Evolutionary conservation across 2,113 vertebrate species (phyloP).

Genomic region (Hypocryptadius cinnamomeus): DNA sequence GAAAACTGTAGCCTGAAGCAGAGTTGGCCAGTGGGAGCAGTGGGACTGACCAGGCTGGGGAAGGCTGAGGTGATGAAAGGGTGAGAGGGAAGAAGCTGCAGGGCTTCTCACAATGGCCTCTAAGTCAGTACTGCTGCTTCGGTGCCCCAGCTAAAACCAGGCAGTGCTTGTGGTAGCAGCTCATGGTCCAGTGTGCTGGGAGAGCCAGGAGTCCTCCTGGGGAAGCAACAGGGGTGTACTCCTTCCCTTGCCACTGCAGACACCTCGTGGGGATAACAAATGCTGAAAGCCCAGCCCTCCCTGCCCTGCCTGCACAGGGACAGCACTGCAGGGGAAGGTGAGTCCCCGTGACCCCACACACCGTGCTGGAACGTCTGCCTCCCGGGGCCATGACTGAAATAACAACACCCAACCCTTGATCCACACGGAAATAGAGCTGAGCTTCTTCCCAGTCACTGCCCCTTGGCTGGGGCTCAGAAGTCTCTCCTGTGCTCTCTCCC

Average conservation of each 20-base stretch:
- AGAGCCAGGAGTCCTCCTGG: neutral
- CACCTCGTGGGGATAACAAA: neutral
- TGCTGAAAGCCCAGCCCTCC: neutral
- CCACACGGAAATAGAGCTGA: accelerated
- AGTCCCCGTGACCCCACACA: accelerated
- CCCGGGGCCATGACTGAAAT: neutral
- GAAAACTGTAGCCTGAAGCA: neutral
- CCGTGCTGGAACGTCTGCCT: neutral
- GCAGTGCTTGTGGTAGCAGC: neutral
- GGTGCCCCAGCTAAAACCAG: neutral
- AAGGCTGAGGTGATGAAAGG: neutral
- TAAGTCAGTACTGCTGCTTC: neutral
- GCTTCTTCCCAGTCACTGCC: neutral
- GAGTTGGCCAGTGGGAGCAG: neutral
- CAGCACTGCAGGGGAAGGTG: neutral
- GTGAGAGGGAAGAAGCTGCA: neutral
- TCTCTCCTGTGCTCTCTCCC: neutral
- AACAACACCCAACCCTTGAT: accelerated
- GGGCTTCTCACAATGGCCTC: neutral
- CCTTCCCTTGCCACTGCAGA: neutral
- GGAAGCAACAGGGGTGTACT: neutral
- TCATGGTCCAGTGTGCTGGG: neutral
- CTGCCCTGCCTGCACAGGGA: neutral
- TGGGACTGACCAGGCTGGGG: accelerated
- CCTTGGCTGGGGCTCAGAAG: accelerated